phyloP scores from a whole-genome alignment of 2,797 vertebrate genomes.

The Galago senegalensis region DNA sequence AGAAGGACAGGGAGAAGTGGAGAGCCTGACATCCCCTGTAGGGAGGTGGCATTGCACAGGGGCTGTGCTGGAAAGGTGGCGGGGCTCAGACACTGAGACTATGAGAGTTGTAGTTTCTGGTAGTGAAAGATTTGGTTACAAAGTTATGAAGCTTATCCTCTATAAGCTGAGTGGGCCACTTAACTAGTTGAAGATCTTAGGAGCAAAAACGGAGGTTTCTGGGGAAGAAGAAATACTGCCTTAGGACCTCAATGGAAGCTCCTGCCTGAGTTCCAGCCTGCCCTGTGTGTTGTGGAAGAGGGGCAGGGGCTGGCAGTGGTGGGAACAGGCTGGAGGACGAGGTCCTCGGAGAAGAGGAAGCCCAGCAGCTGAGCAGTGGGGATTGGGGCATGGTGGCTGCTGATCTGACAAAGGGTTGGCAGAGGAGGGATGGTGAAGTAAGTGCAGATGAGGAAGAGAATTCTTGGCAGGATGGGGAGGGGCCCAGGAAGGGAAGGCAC shows the following conservation, averaged over 20 bases:
- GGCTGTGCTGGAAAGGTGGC: neutral
- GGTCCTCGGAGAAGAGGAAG: neutral
- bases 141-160: too few relatives aligned
- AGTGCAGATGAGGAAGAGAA: neutral
- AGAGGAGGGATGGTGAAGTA: neutral
- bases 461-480: neutral
- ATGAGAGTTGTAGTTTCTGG: neutral
- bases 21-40: neutral
- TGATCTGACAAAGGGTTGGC: accelerated
- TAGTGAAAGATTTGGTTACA: too few relatives aligned
- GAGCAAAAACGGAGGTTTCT: neutral
- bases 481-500: neutral
- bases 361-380: neutral
- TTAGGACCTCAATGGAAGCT: neutral
- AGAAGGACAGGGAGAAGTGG: neutral
- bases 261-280: neutral
- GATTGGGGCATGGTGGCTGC: too few relatives aligned
- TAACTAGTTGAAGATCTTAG: neutral
- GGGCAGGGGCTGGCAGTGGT: neutral
- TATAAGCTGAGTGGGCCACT: accelerated
- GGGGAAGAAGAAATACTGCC: neutral
- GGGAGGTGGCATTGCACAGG: neutral
- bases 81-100: neutral
- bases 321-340: neutral
- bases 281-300: neutral